Evolutionary conservation across 2,888 invertebrate genomes (phyloP), one percentile per base, ranked within the genome.

Genomic region (Aleiodes leptofemur): DNA sequence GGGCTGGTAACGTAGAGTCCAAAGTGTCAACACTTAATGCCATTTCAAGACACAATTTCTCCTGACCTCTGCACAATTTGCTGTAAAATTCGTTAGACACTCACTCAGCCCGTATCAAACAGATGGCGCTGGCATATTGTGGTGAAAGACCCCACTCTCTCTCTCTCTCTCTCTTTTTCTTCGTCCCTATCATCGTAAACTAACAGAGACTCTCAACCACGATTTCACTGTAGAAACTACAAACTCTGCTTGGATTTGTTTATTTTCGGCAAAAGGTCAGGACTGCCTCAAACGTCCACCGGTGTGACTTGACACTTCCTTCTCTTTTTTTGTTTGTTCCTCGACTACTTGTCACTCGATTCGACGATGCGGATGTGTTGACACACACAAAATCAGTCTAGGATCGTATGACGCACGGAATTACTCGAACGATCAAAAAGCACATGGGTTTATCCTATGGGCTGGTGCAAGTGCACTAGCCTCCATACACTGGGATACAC

Each of bases 1-100:
- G 23, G 23, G 79, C 72, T 81, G 81, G 78, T 81, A 81, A 80
- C 69, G 76, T 77, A 81, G 80, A 59, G 13, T 34, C 16, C 70
- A 55, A 64, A 7, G 55, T 51, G 66, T 59, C 66, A 73, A 78
- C 69, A 56, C 68, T 56, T 68, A 72, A 78, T 70, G 73, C 57
- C 57, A 59, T 48, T 57, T 43, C 57, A 61, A 76, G 69, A 76
- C 70, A 69, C 69, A 14, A 53, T 74, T 43, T 70, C 53, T 68
- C 71, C 68, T 76, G 72, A 66, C 74, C 71, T 72, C 48, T 69
- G 14, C 38, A 55, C 38, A 55, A 48, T 55, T 29, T 69, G 23
- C 51, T 68, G 31, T 72, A 48, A 43, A 72, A 76, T 56, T 73
- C 48, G 48, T 53, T 68, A 56, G 14, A 43, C 4, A 9, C 11